Evolutionary conservation across 2,888 invertebrate species (phyloP).

Genomic region (Dasysyrphus tricinctus): DNA sequence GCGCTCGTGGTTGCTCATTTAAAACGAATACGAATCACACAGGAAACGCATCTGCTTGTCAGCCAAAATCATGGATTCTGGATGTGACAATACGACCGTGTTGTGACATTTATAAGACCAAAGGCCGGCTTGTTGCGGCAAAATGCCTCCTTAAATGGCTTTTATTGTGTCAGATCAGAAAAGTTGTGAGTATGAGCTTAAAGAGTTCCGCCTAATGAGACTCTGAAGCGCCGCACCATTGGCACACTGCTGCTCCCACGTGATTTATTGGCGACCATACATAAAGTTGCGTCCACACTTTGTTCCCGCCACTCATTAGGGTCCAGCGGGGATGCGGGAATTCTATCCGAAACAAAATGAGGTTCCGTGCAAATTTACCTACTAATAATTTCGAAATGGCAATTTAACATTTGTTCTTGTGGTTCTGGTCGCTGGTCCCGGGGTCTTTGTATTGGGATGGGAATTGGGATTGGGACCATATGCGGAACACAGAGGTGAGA

Average conservation of each 20-base stretch:
- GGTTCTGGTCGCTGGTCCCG: background rate
- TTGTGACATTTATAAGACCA: slow-evolving; percentile 66
- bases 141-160: slow-evolving; percentile 27
- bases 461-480: slow-evolving; percentile 18
- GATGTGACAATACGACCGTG: slow-evolving; percentile 64
- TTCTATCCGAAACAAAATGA: slow-evolving; percentile 54
- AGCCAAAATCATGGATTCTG: slow-evolving; percentile 1
- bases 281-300: slow-evolving; percentile 69
- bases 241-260: slow-evolving; percentile 41
- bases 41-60: slow-evolving; percentile 59
- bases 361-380: slow-evolving; percentile 72
- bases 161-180: slow-evolving; percentile 46
- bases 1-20: slow-evolving; percentile 61
- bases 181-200: slow-evolving; percentile 20
- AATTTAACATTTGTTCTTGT: slow-evolving; percentile 72
- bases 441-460: slow-evolving; percentile 1
- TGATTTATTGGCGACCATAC: slow-evolving; percentile 71
- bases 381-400: slow-evolving; percentile 72
- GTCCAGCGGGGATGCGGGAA: slow-evolving; percentile 23
- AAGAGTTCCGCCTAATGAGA: slow-evolving; percentile 68
- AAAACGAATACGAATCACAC: slow-evolving; percentile 54
- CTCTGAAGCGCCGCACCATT: slow-evolving; percentile 49
- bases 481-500: slow-evolving; percentile 43
- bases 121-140: slow-evolving; percentile 8
- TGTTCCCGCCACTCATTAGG: slow-evolving; percentile 57